These are phyloP conservation scores for Pristionchus japonicus DNA, from an alignment of 2,888 invertebrate genomes.

Conservation along the genomic window DNA sequence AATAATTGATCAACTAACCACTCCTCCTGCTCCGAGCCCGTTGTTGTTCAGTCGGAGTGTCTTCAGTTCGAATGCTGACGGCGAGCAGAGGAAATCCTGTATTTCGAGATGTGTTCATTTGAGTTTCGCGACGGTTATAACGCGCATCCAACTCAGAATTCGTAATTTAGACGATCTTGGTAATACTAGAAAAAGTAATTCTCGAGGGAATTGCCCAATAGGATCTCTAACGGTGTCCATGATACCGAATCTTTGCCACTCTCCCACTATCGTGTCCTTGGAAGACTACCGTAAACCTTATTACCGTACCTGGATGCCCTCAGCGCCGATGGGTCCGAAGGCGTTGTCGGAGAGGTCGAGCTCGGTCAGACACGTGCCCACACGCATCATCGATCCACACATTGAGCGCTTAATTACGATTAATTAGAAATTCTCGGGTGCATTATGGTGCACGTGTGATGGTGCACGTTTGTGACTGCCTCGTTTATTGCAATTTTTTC, in stretches of 20 bases:
- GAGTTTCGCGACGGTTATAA: neutral
- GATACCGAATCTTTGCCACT: no score
- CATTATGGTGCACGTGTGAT: no score
- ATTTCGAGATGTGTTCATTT: neutral
- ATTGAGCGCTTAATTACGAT: conserved; percentile 80
- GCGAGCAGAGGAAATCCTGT: conserved; percentile 86
- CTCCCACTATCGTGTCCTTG: no score
- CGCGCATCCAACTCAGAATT: no score
- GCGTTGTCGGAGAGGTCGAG: conserved; percentile 97
- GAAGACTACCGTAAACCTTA: neutral
- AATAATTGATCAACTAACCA: conserved; percentile 74
- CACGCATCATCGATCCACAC: conserved; percentile 86
- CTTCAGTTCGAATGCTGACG: conserved; percentile 87
- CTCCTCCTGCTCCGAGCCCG: conserved; percentile 93
- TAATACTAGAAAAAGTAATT: no score
- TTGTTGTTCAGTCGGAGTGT: conserved; percentile 88
- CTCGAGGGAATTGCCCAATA: no score
- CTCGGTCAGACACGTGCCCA: conserved; percentile 86
- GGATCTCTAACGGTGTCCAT: no score
- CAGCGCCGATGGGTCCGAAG: conserved; percentile 93
- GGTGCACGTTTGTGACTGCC: no score
- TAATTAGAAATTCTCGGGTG: neutral
- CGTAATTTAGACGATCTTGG: no score
- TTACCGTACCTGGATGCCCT: conserved; percentile 80
- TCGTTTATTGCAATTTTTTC: neutral